These are phyloP conservation scores for Homarus americanus DNA, from an alignment of 1,140 invertebrate genomes.

Conservation along the genomic window DNA sequence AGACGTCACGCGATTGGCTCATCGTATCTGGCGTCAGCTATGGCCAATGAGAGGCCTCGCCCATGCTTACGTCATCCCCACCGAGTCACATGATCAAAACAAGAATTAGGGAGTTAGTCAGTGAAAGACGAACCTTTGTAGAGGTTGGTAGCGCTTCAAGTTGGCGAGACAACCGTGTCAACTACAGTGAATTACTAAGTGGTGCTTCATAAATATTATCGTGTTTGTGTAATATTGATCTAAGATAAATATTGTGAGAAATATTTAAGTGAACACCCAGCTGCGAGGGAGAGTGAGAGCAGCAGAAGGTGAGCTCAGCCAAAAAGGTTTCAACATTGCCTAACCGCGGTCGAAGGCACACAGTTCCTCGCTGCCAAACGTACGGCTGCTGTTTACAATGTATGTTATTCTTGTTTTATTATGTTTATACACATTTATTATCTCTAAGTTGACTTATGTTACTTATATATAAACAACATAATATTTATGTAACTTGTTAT, in stretches of 20 bases:
- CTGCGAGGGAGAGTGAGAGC: not conserved
- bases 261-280: not conserved
- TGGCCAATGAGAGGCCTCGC: constrained; percentile 13
- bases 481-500: no score
- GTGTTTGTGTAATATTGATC: not conserved
- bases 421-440: no score
- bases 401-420: no score
- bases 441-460: no score
- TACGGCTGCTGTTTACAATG: not conserved
- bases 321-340: not conserved
- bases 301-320: no score
- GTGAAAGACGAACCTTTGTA: constrained; percentile 51
- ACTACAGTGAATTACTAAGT: not conserved
- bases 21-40: constrained; percentile 27
- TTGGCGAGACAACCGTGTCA: not conserved
- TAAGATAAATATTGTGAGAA: not conserved
- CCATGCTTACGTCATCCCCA: constrained; percentile 46
- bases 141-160: not conserved
- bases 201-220: not conserved
- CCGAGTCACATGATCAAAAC: constrained; percentile 68
- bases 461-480: no score
- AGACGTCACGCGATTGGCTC: constrained; percentile 42
- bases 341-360: not conserved
- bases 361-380: not conserved
- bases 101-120: constrained; percentile 62